Conservation (phyloP, 2,113 vertebrate genomes). For the Hystrix cristata region DNA sequence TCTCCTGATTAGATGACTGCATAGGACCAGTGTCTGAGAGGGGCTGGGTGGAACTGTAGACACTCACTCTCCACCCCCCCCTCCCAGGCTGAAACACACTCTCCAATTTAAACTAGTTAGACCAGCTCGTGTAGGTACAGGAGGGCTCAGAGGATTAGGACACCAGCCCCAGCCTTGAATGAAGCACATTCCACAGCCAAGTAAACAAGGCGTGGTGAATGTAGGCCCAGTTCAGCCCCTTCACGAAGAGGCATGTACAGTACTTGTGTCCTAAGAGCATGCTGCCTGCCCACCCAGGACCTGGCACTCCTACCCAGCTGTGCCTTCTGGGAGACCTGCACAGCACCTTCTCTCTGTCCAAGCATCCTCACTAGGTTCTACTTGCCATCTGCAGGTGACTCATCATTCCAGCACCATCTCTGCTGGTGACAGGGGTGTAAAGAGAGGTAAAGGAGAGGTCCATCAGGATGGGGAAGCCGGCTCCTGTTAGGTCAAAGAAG, state of each 20-base stretch:
- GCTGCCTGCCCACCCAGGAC: neutral
- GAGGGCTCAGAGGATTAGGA: conserved; percentile 65
- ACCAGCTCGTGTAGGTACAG: conserved; percentile 65
- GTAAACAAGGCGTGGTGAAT: conserved; percentile 53
- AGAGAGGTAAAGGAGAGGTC: neutral
- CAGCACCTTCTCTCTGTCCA: neutral
- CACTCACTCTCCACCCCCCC: neutral
- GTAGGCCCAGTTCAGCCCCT: neutral
- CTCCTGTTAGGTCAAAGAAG: neutral
- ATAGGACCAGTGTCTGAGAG: neutral
- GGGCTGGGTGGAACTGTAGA: neutral
- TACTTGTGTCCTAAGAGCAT: neutral
- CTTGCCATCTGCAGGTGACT: neutral
- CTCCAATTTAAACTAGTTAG: conserved; percentile 69
- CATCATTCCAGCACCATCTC: neutral
- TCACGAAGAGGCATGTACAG: neutral
- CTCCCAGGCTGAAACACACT: conserved; percentile 47
- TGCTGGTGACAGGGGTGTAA: neutral
- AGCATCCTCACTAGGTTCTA: neutral
- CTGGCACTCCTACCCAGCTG: neutral
- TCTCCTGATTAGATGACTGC: neutral
- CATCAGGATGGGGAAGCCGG: neutral
- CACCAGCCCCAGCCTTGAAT: conserved; percentile 37
- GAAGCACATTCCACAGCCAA: conserved; percentile 66
- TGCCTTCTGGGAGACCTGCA: neutral